Evolutionary conservation across 2,113 vertebrate species (phyloP).

Genomic region (Coracopsis vasa): DNA sequence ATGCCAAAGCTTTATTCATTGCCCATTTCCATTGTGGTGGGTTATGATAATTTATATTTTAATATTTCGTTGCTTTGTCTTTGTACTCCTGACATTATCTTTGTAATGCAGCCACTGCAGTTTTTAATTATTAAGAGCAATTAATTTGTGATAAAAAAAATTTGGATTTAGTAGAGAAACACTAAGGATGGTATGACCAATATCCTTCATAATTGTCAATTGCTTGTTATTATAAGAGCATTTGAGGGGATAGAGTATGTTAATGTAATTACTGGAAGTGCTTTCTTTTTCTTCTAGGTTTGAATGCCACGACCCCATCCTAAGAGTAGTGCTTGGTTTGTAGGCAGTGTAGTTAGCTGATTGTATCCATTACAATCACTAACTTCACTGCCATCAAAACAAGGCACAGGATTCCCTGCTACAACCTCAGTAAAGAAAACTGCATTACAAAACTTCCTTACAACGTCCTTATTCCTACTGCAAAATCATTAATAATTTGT

Average conservation of each 20-base stretch:
- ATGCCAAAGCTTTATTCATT: neutral
- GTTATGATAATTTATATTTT: neutral
- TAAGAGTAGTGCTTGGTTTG: constrained; percentile 80
- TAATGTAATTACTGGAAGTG: neutral
- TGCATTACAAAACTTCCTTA: neutral
- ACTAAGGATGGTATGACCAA: neutral
- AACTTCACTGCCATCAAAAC: constrained; percentile 88
- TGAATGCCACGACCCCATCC: neutral
- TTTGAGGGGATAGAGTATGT: neutral
- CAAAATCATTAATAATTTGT: neutral
- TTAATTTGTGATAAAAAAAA: neutral
- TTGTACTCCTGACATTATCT: neutral
- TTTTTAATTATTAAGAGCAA: neutral
- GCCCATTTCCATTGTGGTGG: neutral
- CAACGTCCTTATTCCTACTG: neutral
- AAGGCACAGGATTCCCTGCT: constrained; percentile 60
- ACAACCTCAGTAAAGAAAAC: neutral
- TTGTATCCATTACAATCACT: constrained; percentile 85
- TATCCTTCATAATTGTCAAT: neutral
- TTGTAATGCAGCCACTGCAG: neutral
- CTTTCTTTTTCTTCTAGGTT: neutral
- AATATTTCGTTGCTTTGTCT: neutral
- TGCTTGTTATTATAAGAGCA: neutral
- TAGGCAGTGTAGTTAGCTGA: constrained; percentile 93
- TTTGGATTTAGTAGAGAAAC: neutral